Evolutionary conservation across 2,113 vertebrate species (phyloP).

Genomic region (Centropristis striata): DNA sequence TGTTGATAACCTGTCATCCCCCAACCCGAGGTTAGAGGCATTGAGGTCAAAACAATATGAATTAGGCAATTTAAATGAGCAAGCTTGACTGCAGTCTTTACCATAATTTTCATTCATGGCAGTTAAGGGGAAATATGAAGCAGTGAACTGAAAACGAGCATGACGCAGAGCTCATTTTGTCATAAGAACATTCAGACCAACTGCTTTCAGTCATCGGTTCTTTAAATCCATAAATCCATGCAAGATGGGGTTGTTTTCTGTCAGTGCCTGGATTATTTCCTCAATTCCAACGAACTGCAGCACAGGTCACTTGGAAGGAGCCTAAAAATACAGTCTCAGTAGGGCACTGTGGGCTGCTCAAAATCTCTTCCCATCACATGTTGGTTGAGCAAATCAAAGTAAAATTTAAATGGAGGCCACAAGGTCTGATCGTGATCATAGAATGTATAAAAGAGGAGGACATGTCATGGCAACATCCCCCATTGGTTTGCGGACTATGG

Average conservation of each 20-base stretch:
- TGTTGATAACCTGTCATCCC: constrained; percentile 1
- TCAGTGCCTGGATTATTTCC: background rate
- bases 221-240: constrained; percentile 25
- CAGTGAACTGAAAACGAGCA: background rate
- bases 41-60: background rate
- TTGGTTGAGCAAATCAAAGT: background rate
- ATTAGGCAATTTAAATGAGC: background rate
- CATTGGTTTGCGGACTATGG: no score
- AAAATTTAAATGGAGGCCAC: background rate
- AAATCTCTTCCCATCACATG: background rate
- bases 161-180: background rate
- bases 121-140: background rate
- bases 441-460: no score
- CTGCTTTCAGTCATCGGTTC: background rate
- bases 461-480: no score
- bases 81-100: background rate
- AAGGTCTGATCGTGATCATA: no score
- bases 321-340: background rate
- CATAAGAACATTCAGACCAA: background rate
- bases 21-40: background rate
- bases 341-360: background rate
- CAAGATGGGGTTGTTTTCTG: background rate
- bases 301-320: background rate
- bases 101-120: background rate
- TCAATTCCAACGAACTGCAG: background rate